Conservation (phyloP, 2,113 vertebrate species). For the Heloderma charlesbogerti region DNA sequence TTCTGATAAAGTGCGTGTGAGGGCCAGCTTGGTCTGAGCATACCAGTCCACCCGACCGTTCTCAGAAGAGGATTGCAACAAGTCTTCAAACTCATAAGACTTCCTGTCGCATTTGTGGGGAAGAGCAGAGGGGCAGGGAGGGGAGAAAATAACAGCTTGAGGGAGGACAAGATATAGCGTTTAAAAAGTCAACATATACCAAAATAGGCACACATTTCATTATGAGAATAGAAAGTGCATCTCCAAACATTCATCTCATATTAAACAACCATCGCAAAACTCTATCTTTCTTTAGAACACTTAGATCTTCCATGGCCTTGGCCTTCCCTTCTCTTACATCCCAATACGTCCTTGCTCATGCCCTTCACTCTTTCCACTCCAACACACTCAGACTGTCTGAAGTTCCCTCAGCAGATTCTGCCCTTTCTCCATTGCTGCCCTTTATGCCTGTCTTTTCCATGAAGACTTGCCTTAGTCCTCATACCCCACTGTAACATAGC, state of each 20-base stretch:
- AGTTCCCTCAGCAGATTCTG: neutral
- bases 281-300: neutral
- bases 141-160: neutral
- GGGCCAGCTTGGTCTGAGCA: conserved; percentile 90
- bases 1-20: conserved; percentile 96
- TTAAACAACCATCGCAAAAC: neutral
- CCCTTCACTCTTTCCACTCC: neutral
- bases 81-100: conserved; percentile 96
- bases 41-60: conserved; percentile 90
- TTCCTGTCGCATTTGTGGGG: conserved; percentile 80
- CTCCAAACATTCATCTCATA: neutral
- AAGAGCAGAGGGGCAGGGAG: neutral
- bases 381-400: neutral
- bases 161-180: neutral
- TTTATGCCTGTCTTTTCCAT: neutral
- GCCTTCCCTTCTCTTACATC: neutral
- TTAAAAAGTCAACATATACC: neutral
- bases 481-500: neutral
- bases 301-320: neutral
- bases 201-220: neutral
- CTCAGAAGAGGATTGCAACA: conserved; percentile 88
- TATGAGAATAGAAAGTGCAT: accelerated
- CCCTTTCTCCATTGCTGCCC: neutral
- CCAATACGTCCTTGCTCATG: neutral
- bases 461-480: neutral